Base-by-base conservation (phyloP, 2,113 vertebrate genomes). In the Glaucidium brasilianum region DNA sequence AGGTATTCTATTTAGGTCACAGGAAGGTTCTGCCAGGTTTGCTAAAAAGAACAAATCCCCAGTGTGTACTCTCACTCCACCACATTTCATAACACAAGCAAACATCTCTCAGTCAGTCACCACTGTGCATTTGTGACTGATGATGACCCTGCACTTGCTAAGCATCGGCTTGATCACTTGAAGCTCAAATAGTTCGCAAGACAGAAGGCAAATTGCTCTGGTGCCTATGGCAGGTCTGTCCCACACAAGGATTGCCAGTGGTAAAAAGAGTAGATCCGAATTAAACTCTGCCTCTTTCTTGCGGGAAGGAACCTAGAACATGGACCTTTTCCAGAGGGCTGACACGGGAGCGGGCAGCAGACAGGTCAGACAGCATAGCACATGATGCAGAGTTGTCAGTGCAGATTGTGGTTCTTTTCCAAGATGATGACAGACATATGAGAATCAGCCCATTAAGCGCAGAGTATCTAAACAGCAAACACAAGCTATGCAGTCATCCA, bases 1-100 rank as follows among this genome's bases (percentile, higher is more conserved):
- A 98, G 98, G 98, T 98, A 98, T 98, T 98, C 98, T 98, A 98
- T 98, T 98, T 98, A 98, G 98, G 98, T 98, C 98, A 98, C 97
- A 96, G 97, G 90, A 96, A 98, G 98, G 98, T 98, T 98, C 98
- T 98, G 97, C 98, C 98, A 98, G 98, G 97, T 98, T 98, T 98
- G 98, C 98, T 98, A 97, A 98, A 98, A 98, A 91, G 97, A 98
- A 98, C 98, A 98, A 98, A 98, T 98, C 98, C 97, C 98, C 52
- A 6, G 98, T 90, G 98, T 97, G 71, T 97, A 87, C 96, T 97
- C 97, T 97, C 96, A 94, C 94, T 98, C 94, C 94, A 93, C 88
- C 95, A 97, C 89, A 92, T 96, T 98, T 97, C 55, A 62, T 97
- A 98, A 98, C 95, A 97, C 96, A 97, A 95, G 98, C 95, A 98